Base-by-base conservation (phyloP, 2,113 vertebrate species). In the Octodon degus region DNA sequence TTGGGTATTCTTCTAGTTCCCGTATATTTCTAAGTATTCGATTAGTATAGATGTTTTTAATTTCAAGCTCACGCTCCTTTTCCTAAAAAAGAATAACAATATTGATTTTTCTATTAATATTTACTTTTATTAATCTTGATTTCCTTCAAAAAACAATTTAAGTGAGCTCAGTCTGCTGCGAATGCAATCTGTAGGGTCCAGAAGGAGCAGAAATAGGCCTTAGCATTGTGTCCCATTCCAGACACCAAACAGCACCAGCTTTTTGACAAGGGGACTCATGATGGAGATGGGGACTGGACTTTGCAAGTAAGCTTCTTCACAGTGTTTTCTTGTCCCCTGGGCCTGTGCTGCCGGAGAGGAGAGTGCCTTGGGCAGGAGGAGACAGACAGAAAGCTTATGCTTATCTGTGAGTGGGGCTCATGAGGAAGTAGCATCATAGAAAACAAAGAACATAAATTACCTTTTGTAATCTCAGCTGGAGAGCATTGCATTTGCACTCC, bases 31-130 rank as follows among this genome's bases (percentile, higher is more conserved):
- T 98, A 60, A 96, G 94, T 93, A 98, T 97, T 96, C 96, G 89
- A 74, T 98, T 98, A 68, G 98, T 95, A 84, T 99, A 99, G 97
- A 99, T 99, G 77, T 99, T 99, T 97, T 94, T 97, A 63, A 97
- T 88, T 34, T 98, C 97, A 68, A 99, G 97, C 32, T 98, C 98
- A 0, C 97, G 95, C 50, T 98, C 98, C 89, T 98, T 98, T 89
- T 98, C 98, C 99, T 99, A 70, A 94, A 92, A 97, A 55, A 79
- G 97, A 97, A 84, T 47, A 82, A 89, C 74, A 91, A 82, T 37
- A 95, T 5, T 58, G 27, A 3, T 34, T 55, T 95, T 79, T 80
- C 62, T 68, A 0, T 70, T 20, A 58, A 84, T 47, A 37, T n/a
- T 89, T 95, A 72, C n/a, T 90, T 82, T 91, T 43, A 50, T n/a